These are phyloP conservation scores for Bergia puertoricense DNA, from an alignment of 92 coral and sea anemone species.

Conservation along the genomic window DNA sequence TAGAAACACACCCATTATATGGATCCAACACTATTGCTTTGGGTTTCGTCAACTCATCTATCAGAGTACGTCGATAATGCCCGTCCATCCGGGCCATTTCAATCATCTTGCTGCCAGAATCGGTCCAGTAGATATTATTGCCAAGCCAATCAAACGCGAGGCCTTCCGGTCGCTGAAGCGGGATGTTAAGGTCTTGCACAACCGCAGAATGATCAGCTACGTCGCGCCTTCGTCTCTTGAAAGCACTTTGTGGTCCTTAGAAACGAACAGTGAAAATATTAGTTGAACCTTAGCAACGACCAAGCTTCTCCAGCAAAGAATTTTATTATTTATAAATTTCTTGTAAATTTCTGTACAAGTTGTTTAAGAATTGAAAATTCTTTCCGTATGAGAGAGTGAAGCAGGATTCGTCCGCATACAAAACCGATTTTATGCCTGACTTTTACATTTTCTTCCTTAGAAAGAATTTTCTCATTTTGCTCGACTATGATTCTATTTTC, in stretches of 20 bases:
- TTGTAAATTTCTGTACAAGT: too few relatives aligned
- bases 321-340: too few relatives aligned
- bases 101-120: constrained; percentile 61
- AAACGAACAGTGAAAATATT: background rate
- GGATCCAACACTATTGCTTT: constrained; percentile 73
- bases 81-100: constrained; percentile 88
- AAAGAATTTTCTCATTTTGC: too few relatives aligned
- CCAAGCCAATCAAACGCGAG: constrained; percentile 94
- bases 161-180: constrained; percentile 72
- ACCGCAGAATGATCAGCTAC: constrained; percentile 21
- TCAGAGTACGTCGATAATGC: constrained; percentile 72
- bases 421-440: too few relatives aligned
- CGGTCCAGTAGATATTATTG: constrained; percentile 89
- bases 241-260: background rate
- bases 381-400: too few relatives aligned
- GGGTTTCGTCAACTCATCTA: constrained; percentile 55
- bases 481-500: too few relatives aligned
- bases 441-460: too few relatives aligned
- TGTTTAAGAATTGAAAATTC: too few relatives aligned
- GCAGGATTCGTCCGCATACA: too few relatives aligned
- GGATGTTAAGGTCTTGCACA: constrained; percentile 62
- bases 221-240: constrained; percentile 43
- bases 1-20: constrained; percentile 51
- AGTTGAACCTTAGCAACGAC: too few relatives aligned
- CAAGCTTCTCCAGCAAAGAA: background rate